Base-by-base conservation (phyloP, 2,797 vertebrate genomes). In the Phataginus tetradactyla region DNA sequence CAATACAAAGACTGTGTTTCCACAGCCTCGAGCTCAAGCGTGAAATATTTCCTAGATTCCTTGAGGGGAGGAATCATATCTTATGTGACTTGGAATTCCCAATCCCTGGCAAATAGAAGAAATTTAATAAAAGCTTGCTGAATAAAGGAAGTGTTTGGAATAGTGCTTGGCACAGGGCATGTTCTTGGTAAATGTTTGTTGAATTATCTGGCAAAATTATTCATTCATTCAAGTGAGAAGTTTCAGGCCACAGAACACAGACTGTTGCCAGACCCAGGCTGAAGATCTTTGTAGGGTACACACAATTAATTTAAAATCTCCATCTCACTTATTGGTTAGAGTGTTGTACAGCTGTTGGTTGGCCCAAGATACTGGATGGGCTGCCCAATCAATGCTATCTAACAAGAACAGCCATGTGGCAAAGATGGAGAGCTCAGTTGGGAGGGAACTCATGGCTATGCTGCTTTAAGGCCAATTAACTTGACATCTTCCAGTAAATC, bases 401-500 rank as follows among this genome's bases (percentile, higher is more conserved):
- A 96, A 90, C 72, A 90, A 94, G 96, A 96, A 86, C 81, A 96
- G 87, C 72, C 84, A 59, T 11, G 8, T 68, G 88, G 89, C 90
- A 93, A 86, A 92, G 90, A 94, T 83, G 80, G 88, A 78, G 92
- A 69, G 66, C 78, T 96, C 74, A 27, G 45, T 72, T 83, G 79
- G 59, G 91, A 86, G 57, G 94, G 71, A 77, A 83, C 94, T 93
- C 86, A 34, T 81, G 94, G 86, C 63, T 81, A 0, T 75, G 66
- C 88, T 81, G 75, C 93, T 96, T 87, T 90, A 96, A 96, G 91
- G 51, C 92, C 83, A 90, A 97, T 97, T 97, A 97, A 93, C 89
- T 81, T 96, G 91, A 94, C 97, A 93, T 97, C 95, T 97, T 86
- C 95, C 55, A 93, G 95, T 91, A 97, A 97, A 97, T 96, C 97